Evolutionary conservation across 1,140 invertebrate genomes (phyloP).

Genomic region (Drosophila sproati): DNA sequence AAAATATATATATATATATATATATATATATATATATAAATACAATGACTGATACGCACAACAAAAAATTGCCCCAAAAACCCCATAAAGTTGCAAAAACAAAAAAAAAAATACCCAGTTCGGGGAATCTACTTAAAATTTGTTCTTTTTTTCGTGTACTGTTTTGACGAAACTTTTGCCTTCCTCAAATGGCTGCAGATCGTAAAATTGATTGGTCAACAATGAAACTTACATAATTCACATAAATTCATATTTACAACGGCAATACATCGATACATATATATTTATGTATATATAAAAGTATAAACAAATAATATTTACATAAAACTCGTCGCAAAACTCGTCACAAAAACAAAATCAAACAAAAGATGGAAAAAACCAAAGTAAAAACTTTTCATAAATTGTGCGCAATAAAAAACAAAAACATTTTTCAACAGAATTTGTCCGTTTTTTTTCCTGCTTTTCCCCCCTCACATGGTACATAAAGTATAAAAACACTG

Average conservation of each 20-base stretch:
- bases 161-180: constrained; percentile 15
- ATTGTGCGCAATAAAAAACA: constrained; percentile 9
- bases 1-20: neutral
- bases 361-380: neutral
- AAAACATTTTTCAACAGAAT: neutral
- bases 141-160: constrained; percentile 1
- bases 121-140: constrained; percentile 19
- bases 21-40: neutral
- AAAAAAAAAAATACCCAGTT: constrained; percentile 21
- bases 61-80: constrained; percentile 9
- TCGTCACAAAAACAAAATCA: constrained; percentile 2
- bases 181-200: constrained; percentile 28
- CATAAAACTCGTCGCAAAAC: neutral
- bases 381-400: constrained; percentile 12
- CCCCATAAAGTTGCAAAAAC: neutral
- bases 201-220: constrained; percentile 31
- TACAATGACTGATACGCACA: constrained; percentile 18
- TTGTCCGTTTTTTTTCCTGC: neutral
- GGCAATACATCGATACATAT: no score
- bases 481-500: neutral
- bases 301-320: constrained; percentile 23
- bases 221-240: constrained; percentile 13
- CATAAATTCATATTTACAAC: neutral
- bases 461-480: no score
- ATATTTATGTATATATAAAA: neutral